These are phyloP conservation scores for Julus scanicus DNA, from an alignment of 2,888 invertebrate genomes.

Conservation along the genomic window DNA sequence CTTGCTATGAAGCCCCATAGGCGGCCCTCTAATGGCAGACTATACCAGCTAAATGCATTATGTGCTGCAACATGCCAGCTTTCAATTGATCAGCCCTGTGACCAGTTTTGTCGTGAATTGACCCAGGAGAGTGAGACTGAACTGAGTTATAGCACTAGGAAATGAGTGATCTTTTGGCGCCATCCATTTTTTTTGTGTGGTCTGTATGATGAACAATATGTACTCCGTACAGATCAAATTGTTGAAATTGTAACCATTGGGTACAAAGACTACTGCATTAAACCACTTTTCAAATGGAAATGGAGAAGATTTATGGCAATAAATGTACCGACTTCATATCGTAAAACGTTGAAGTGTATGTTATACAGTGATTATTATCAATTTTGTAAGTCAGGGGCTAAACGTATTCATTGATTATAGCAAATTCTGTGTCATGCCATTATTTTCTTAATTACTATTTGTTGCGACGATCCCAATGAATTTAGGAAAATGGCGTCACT, in stretches of 20 bases:
- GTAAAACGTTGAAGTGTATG: neutral
- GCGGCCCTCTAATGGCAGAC: neutral
- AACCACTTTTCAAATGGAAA: neutral
- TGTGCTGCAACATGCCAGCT: neutral
- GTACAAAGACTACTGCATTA: neutral
- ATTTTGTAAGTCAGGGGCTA: neutral
- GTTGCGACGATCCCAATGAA: neutral
- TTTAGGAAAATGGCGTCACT: neutral
- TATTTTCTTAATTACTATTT: neutral
- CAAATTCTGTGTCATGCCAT: neutral
- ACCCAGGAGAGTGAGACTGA: conserved; percentile 16
- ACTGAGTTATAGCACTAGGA: neutral
- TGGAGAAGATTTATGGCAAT: neutral
- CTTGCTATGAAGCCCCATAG: neutral
- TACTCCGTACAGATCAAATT: neutral
- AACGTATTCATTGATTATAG: neutral
- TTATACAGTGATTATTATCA: neutral
- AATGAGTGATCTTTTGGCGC: conserved; percentile 27
- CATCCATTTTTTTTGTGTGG: neutral
- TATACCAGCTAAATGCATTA: neutral
- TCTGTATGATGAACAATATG: neutral
- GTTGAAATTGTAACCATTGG: conserved; percentile 14
- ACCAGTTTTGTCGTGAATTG: conserved; percentile 14
- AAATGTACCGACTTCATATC: neutral
- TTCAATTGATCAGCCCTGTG: neutral